Evolutionary conservation across 1,140 invertebrate species (phyloP).

Genomic region (Trachymyrmex cornetzi): DNA sequence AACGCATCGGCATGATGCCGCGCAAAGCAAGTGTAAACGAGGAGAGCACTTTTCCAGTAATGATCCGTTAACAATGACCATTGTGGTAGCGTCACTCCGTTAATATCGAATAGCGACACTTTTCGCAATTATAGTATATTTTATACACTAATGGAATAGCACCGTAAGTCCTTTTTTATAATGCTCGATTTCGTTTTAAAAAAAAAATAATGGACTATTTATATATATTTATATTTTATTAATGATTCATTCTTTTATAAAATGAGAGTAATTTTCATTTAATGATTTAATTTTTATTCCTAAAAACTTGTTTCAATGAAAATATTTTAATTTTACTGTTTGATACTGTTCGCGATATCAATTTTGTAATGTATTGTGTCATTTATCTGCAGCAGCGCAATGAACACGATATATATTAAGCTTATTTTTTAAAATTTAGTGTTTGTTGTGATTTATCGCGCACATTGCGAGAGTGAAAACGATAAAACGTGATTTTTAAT

Average conservation of each 20-base stretch:
- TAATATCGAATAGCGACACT: constrained; percentile 47
- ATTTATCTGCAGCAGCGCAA: constrained; percentile 10
- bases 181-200: constrained; percentile 2
- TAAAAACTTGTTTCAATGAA: constrained; percentile 1
- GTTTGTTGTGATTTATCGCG: constrained; percentile 28
- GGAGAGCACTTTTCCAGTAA: constrained; percentile 61
- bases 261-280: constrained; percentile 1
- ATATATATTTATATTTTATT: not conserved
- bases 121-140: constrained; percentile 56
- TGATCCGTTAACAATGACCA: constrained; percentile 60
- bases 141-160: constrained; percentile 26
- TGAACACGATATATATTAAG: constrained; percentile 22
- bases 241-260: not conserved
- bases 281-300: not conserved
- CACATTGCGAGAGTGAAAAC: constrained; percentile 32
- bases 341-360: not conserved
- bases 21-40: constrained; percentile 63
- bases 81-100: constrained; percentile 44
- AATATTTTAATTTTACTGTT: constrained; percentile 10
- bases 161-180: not conserved
- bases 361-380: not conserved
- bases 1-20: constrained; percentile 57
- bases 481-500: constrained; percentile 61
- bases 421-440: constrained; percentile 49
- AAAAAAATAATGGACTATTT: not conserved